Evolutionary conservation across 2,797 vertebrate species (phyloP).

Genomic region (Amblyraja radiata): DNA sequence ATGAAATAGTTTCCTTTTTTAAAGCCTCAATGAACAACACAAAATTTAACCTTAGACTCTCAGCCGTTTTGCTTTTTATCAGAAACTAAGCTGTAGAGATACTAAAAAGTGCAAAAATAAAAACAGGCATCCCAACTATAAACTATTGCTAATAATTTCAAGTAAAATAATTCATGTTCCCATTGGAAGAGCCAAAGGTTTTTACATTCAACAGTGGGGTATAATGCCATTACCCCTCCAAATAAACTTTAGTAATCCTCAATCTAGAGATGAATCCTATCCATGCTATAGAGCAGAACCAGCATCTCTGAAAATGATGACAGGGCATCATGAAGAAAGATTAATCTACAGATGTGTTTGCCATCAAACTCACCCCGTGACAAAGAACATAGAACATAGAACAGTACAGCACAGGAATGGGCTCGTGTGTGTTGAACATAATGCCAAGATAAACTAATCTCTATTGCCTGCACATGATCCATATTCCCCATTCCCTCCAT

Average conservation of each 20-base stretch:
- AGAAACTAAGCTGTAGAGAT: neutral
- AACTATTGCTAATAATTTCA: neutral
- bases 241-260: too few relatives aligned
- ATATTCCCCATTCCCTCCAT: too few relatives aligned
- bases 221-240: too few relatives aligned
- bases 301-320: too few relatives aligned
- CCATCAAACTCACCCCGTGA: too few relatives aligned
- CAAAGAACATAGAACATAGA: too few relatives aligned
- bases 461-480: too few relatives aligned
- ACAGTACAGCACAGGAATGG: too few relatives aligned
- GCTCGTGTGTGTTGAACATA: too few relatives aligned
- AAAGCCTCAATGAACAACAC: neutral
- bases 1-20: neutral
- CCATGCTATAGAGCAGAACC: neutral
- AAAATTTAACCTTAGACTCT: neutral
- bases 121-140: neutral
- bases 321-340: too few relatives aligned
- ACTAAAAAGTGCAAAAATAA: neutral
- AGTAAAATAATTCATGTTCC: neutral
- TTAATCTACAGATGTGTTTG: too few relatives aligned
- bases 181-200: neutral
- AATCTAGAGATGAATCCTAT: neutral
- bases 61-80: neutral
- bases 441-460: too few relatives aligned
- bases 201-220: neutral